Evolutionary conservation across 2,888 invertebrate genomes (phyloP), one percentile per base, ranked within the genome.

Genomic region (Cephus rjabovi): DNA sequence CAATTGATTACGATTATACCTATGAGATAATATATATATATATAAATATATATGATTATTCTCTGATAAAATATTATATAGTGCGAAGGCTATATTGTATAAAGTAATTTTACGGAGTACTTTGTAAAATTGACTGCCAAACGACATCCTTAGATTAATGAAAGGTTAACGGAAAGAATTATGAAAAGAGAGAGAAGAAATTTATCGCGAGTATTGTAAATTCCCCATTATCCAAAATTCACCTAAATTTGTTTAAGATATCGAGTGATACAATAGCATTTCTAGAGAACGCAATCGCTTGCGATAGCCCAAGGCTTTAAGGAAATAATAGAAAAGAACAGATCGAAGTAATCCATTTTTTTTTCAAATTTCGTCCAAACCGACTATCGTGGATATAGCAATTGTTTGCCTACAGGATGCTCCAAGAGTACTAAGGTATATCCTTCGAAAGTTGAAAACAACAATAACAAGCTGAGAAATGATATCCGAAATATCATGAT

Each of bases 91-190:
- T 76, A 74, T 82, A 83, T 84, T 86, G 85, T 86, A 84, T 82
- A 84, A 83, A 81, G 79, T 82, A 78, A 75, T 70, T 77, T n/a
- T 34, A 76, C 69, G 56, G 31, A 76, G 34, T 76, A 69, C 81
- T 81, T 81, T 80, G 75, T 80, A 80, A 81, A 83, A 82, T 82
- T 79, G 81, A 83, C 83, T 83, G 83, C 83, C 83, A 82, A 83
- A 83, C 83, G 74, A 83, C 76, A 77, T 79, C 40, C 30, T 69
- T 75, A 56, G 56, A 56, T 56, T 56, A 56, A 56, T 56, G 9
- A 9, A 56, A 23, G 23, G 23, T 56, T 56, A 15, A 56, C 23
- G 23, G 23, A 56, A 9, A 56, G 56, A 56, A 23, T 9, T 23
- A 23, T 56, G 23, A 23, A 23, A 23, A 23, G 9, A 23, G 56